Evolutionary conservation across 2,888 invertebrate species (phyloP).

Genomic region (Sphecodes monilicornis): DNA sequence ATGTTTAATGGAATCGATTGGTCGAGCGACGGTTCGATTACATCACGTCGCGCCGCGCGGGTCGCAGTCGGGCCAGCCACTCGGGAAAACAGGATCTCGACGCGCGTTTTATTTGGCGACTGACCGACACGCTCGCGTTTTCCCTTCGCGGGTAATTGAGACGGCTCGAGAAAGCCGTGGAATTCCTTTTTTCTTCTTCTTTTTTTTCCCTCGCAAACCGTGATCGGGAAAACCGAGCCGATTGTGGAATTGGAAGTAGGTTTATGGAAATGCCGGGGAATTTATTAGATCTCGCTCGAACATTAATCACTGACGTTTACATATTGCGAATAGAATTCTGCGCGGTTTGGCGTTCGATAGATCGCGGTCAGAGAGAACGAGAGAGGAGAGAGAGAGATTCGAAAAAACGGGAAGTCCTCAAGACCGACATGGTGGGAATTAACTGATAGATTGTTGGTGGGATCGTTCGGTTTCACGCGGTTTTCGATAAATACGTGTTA

Average conservation of each 20-base stretch:
- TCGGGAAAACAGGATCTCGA: slow-evolving; percentile 43
- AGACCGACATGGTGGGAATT: background rate
- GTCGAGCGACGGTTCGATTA: slow-evolving; percentile 36
- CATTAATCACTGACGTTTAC: slow-evolving; percentile 4
- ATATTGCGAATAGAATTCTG: background rate
- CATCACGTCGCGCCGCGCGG: slow-evolving; percentile 24
- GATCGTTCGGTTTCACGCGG: background rate
- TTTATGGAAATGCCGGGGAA: background rate
- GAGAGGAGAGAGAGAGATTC: background rate
- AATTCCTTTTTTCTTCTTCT: background rate
- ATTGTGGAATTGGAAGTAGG: slow-evolving; percentile 15
- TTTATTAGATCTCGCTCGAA: background rate
- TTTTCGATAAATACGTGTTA: slow-evolving; percentile 19
- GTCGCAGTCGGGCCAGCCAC: slow-evolving; percentile 17
- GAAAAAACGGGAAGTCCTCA: background rate
- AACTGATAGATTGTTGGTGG: background rate
- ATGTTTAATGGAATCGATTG: slow-evolving; percentile 59
- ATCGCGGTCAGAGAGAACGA: background rate
- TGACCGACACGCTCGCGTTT: slow-evolving; percentile 9
- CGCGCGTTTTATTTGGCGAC: slow-evolving; percentile 36
- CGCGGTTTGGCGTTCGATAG: background rate
- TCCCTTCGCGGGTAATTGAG: slow-evolving; percentile 27
- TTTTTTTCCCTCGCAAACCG: no score
- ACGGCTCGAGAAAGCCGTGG: slow-evolving; percentile 19
- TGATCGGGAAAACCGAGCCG: slow-evolving; percentile 8